Base-by-base conservation (phyloP, 2,113 vertebrate species). In the Ameiurus melas region DNA sequence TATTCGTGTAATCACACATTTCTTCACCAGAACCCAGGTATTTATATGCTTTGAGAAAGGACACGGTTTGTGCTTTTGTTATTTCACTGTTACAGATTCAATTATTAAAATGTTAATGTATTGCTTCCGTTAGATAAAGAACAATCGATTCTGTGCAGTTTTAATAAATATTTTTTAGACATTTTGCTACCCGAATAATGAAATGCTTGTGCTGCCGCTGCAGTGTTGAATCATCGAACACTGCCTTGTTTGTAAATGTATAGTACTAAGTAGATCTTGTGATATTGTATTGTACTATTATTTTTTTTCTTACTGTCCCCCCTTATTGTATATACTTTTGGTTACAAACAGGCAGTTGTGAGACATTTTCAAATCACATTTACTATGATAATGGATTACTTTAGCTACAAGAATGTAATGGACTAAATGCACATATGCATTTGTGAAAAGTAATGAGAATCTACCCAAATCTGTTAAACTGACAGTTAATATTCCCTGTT, bases 231-330 rank as follows among this genome's bases (percentile, higher is more conserved):
- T 60, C 53, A 58, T 43, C 43, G 47, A 75, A 86, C 53, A 22
- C n/a, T n/a, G n/a, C 36, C 30, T 86, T 58, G 22, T 77, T 43
- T 62, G 36, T 60, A 62, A 86, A 86, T 77, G 85, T 86, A n/a
- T 75, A 85, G 14, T 77, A 77, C 36, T 86, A 86, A n/a, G 36
- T 75, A 75, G 30, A 57, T 57, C n/a, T 25, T 36, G 64, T 85
- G 60, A 60, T 86, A 58, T 77, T 60, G 13, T 14, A 43, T 43
- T n/a, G 70, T 86, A 19, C 16, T 14, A 27, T 27, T 64, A 25
- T 51, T 22, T 70, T 68, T 66, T 39, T 62, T 47, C 25, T 10
- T 77, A 77, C 68, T 55, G 2, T 75, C 39, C 58, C 22, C 19
- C 64, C 33, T 57, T 36, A 16, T 17, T 84, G 36, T 66, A 85